Percentiles rank a stretch among this genome's conserved stretches.
Evolutionary conservation across 2,888 invertebrate genomes (phyloP).

Genomic region (Eupeodes latifasciatus): DNA sequence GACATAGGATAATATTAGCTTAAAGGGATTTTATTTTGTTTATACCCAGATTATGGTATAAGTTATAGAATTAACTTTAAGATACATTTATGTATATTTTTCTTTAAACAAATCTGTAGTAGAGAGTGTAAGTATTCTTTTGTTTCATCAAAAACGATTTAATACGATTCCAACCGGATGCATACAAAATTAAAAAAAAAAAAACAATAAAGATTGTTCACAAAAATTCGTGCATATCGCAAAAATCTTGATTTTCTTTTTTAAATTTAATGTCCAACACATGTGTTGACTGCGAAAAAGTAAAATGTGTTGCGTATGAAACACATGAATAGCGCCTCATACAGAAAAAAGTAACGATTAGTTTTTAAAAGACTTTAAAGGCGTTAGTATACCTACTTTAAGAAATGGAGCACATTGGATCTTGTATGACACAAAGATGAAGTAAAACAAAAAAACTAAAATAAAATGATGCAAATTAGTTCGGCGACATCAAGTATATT

Average conservation of each 20-base stretch:
- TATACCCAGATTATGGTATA: no score
- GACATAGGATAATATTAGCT: no score
- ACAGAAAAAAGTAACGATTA: slow-evolving; percentile 9
- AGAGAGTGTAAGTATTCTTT: no score
- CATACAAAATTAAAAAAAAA: background rate
- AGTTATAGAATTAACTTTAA: no score
- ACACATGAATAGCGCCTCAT: background rate
- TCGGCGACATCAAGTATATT: slow-evolving; percentile 57
- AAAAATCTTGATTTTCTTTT: background rate
- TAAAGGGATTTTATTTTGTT: no score
- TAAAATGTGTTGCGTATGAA: background rate
- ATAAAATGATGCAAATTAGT: slow-evolving; percentile 60
- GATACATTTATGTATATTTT: background rate
- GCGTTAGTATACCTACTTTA: slow-evolving; percentile 8
- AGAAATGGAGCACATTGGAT: slow-evolving; percentile 20
- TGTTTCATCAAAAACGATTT: no score
- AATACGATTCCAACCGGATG: slow-evolving; percentile 1
- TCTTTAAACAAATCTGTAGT: background rate
- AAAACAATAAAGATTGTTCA: background rate
- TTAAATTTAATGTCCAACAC: slow-evolving; percentile 35
- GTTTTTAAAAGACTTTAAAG: slow-evolving; percentile 27
- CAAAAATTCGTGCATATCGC: background rate
- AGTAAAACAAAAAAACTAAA: slow-evolving; percentile 36
- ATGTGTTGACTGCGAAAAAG: slow-evolving; percentile 42
- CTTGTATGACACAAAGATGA: slow-evolving; percentile 24